Evolutionary conservation across 2,797 vertebrate species (phyloP), one percentile per base, ranked within the genome.

Genomic region (Garrulus glandarius): DNA sequence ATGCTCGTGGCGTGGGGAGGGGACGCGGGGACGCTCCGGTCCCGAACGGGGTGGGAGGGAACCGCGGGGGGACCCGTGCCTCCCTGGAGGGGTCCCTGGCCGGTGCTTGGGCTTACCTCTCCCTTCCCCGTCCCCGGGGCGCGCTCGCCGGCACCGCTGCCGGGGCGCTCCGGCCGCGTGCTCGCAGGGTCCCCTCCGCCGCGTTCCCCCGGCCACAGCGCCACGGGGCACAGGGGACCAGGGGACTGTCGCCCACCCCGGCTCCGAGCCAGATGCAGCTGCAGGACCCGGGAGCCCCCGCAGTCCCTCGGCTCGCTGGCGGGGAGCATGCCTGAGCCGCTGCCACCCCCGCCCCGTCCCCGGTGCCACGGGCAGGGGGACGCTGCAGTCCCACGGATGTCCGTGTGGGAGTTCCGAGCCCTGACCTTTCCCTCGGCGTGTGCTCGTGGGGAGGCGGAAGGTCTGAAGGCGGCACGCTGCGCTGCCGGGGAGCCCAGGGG

Each of bases 371-470:
- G 87, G 83, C 76, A 74, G n/a, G 52, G 69, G 55, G 81, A 78
- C 89, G 52, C 44, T 69, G 44, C 44, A 3, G 82, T 75, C 84
- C 49, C 37, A 29, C 44, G 13, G 43, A 16, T 27, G 65, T 71
- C 50, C 30, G 21, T 77, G 68, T 76, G 74, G 47, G 86, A 96
- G 84, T 94, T 92, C 61, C 27, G 82, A 88, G 91, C 93, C 86
- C 93, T 91, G 93, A 95, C 92, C 97, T 96, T 86, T 95, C 95
- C 82, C 78, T 67, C 41, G 21, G 67, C 13, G 1, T 17, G 69
- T 63, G 65, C 94, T 84, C 75, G 11, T 37, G 90, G 92, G 93
- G 92, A 87, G 96, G 95, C 79, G 84, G 97, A 95, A 97, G 85
- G 96, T 92, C 96, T 91, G 96, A 89, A 89, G 96, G 96, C 94